Evolutionary conservation across 2,113 vertebrate genomes (phyloP).

Genomic region (Pyxicephalus adspersus): DNA sequence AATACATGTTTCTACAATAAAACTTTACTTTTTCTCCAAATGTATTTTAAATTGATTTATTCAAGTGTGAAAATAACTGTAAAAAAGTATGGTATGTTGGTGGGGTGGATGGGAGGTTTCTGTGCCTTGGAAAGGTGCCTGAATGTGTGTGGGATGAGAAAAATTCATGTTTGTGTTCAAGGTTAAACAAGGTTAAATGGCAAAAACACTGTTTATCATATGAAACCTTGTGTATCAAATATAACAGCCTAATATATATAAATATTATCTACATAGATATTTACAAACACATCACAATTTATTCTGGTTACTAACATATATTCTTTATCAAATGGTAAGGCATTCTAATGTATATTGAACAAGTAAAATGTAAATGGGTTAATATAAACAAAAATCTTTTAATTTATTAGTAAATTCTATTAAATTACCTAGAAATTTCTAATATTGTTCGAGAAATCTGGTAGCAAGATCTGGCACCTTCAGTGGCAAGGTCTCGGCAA

Average conservation of each 20-base stretch:
- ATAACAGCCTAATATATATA: neutral
- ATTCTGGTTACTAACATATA: too few species aligned
- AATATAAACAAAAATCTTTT: too few species aligned
- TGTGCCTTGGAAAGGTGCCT: neutral
- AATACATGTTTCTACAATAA: slow-evolving; percentile 23
- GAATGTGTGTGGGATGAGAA: neutral
- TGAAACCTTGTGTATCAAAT: neutral
- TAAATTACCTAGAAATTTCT: too few species aligned
- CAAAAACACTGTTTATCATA: neutral
- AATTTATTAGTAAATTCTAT: too few species aligned
- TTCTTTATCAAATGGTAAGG: too few species aligned
- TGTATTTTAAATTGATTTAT: neutral
- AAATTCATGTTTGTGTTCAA: neutral
- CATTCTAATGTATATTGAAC: too few species aligned
- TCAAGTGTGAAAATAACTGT: neutral
- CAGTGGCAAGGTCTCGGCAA: too few species aligned
- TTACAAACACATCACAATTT: too few species aligned
- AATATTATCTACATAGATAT: too few species aligned
- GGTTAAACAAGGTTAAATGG: neutral
- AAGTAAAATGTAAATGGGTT: too few species aligned
- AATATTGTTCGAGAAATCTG: too few species aligned
- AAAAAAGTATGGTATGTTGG: neutral
- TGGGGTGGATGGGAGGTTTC: neutral
- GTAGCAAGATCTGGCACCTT: too few species aligned
- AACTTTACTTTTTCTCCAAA: neutral